Percentiles rank a stretch among this genome's conserved stretches.
These are phyloP conservation scores for Prionchulus punctatus DNA, from an alignment of 2,888 invertebrate genomes.

Conservation along the genomic window DNA sequence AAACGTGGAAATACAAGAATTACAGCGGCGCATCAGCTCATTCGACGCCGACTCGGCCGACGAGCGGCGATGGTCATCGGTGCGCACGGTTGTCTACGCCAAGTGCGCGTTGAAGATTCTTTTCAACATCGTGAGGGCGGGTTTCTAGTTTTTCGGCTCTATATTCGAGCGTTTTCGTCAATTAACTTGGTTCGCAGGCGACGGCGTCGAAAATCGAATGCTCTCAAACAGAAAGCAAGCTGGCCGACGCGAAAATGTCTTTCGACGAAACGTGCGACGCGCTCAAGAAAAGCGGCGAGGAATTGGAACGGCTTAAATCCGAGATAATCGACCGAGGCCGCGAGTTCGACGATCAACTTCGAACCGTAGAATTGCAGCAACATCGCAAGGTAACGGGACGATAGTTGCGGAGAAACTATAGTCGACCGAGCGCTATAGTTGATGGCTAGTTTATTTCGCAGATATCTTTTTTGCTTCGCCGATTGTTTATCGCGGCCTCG, in stretches of 20 bases:
- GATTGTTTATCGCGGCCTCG: neutral
- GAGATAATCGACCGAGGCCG: neutral
- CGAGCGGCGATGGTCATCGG: neutral
- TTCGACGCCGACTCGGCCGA: neutral
- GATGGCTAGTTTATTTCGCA: neutral
- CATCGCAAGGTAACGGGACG: too few relatives aligned
- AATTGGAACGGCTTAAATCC: too few relatives aligned
- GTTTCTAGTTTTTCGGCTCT: neutral
- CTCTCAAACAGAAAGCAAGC: neutral
- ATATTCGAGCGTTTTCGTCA: neutral
- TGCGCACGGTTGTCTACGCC: neutral
- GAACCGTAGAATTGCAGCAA: too few relatives aligned
- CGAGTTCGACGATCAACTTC: neutral
- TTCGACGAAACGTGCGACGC: too few relatives aligned
- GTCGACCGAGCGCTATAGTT: neutral
- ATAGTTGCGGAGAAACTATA: too few relatives aligned
- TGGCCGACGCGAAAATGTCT: too few relatives aligned
- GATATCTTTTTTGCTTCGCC: neutral
- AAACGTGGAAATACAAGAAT: neutral
- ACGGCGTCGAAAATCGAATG: neutral
- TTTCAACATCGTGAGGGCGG: neutral
- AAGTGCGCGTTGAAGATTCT: conserved; percentile 6
- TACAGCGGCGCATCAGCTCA: neutral
- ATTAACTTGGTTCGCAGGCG: too few relatives aligned
- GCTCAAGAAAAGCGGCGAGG: too few relatives aligned